phyloP scores from a whole-genome alignment of 2,888 invertebrate genomes.

The Clusia tigrina region DNA sequence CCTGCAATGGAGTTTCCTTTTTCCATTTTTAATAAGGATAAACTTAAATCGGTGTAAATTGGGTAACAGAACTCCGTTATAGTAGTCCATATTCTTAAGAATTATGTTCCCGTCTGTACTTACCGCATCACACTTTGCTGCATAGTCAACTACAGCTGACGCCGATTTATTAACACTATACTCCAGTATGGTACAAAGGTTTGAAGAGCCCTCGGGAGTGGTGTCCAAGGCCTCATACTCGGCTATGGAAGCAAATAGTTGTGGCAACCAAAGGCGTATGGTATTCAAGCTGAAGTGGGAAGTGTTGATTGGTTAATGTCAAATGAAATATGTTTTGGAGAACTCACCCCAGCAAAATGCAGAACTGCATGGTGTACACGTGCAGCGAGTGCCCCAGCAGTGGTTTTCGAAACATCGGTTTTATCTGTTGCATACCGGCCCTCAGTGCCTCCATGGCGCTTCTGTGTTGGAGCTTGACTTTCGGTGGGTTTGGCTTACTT shows the following conservation, averaged over 20 bases:
- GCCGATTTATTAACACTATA: conserved; percentile 58
- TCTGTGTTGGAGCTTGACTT: conserved; percentile 29
- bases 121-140: conserved; percentile 48
- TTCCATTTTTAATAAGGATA: too few relatives aligned
- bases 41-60: too few relatives aligned
- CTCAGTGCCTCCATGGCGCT: conserved; percentile 58
- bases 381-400: conserved; percentile 70
- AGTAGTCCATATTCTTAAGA: too few relatives aligned
- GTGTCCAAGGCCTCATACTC: conserved; percentile 63
- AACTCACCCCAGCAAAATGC: conserved; percentile 72
- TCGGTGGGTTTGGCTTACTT: conserved; percentile 33
- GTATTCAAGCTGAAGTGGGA: conserved; percentile 76
- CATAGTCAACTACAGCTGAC: conserved; percentile 41
- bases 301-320: not conserved
- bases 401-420: conserved; percentile 72
- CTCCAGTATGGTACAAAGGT: conserved; percentile 58
- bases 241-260: conserved; percentile 78
- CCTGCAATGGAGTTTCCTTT: too few relatives aligned
- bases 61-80: too few relatives aligned
- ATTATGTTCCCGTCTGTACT: too few relatives aligned
- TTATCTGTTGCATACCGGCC: conserved; percentile 71
- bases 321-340: not conserved
- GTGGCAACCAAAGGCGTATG: conserved; percentile 85
- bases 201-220: conserved; percentile 35
- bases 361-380: conserved; percentile 72